Base-by-base conservation (phyloP, 1,140 invertebrate genomes). In the Paracyclopina nana region DNA sequence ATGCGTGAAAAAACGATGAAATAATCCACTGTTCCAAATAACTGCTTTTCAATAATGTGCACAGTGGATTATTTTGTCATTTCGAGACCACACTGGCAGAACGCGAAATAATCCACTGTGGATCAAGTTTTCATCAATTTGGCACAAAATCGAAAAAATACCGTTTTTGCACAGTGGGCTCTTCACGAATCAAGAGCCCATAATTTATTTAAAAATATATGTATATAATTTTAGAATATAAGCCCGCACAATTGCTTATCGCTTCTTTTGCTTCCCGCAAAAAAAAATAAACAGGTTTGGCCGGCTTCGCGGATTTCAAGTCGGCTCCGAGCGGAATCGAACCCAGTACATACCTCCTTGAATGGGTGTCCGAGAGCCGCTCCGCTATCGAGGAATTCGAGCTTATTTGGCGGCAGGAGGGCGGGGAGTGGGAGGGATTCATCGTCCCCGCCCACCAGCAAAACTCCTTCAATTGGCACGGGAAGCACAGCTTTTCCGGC, bases 331-430 rank as follows among this genome's bases (percentile, higher is more conserved):
- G 24, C n/a, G 42, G 42, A 24, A 18, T n/a, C 24, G 42, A 44
- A 25, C 42, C 42, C 42, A 24, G 24, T 12, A 12, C 16, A n/a
- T 44, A 44, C 18, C 42, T 44, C 24, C 16, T 44, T 44, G 42
- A 44, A 44, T 44, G 42, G 42, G 24, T 22, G 12, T 14, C 24
- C 14, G 24, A 44, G 24, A 20, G 14, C 12, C 24, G n/a, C 12
- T 20, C 16, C 12, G 14, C 16, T 14, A 12, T 44, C 5, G 24
- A 18, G 12, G 24, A 44, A 14, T 44, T 44, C 18, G 14, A 20
- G 3, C 42, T 44, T 3, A 14, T 14, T 3, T 18, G n/a, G 16
- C 16, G 42, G n/a, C 16, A 25, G 5, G 42, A 25, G 5, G 42
- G 24, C 16, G 16, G 14, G 3, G 42, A 25, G 24, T 44, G 42